Conservation (phyloP, 2,113 vertebrate genomes). For the Microcebus griseorufus region DNA sequence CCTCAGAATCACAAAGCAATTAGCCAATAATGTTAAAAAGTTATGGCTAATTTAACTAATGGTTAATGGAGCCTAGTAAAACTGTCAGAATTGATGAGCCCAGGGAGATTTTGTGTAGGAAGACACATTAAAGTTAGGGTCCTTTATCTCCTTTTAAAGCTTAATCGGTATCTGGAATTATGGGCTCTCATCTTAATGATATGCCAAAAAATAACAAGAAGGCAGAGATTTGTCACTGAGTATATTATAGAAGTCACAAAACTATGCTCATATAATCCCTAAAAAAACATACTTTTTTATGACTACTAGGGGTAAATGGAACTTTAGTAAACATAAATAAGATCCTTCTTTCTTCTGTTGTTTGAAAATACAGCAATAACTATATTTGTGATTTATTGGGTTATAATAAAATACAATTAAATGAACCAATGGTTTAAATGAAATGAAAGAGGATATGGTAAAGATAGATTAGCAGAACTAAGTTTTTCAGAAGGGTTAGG, state of each 20-base stretch:
- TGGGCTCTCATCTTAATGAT: not conserved
- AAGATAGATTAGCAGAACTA: not conserved
- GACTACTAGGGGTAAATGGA: not conserved
- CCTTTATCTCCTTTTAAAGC: conserved; percentile 74
- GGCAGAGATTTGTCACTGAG: not conserved
- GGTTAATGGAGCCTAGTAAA: conserved; percentile 83
- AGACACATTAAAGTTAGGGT: conserved; percentile 78
- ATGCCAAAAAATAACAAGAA: conserved; percentile 16
- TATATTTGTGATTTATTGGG: conserved; percentile 19
- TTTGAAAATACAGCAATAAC: conserved; percentile 40
- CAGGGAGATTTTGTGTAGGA: conserved; percentile 77
- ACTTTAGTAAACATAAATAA: not conserved
- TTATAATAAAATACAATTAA: conserved; percentile 20
- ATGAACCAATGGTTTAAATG: conserved; percentile 23
- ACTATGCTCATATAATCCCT: not conserved
- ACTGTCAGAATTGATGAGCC: conserved; percentile 83
- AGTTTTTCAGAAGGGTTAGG: conserved; percentile 37
- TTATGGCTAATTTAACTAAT: conserved; percentile 88
- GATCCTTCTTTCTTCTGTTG: not conserved
- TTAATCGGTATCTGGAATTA: conserved; percentile 73
- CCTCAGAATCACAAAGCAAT: conserved; percentile 83
- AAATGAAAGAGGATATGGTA: not conserved
- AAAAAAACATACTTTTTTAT: not conserved
- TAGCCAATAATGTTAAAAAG: conserved; percentile 85
- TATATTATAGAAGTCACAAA: not conserved